Evolutionary conservation across 1,140 invertebrate genomes (phyloP), one percentile per base, ranked within the genome.

Genomic region (Neodiprion pinetum): DNA sequence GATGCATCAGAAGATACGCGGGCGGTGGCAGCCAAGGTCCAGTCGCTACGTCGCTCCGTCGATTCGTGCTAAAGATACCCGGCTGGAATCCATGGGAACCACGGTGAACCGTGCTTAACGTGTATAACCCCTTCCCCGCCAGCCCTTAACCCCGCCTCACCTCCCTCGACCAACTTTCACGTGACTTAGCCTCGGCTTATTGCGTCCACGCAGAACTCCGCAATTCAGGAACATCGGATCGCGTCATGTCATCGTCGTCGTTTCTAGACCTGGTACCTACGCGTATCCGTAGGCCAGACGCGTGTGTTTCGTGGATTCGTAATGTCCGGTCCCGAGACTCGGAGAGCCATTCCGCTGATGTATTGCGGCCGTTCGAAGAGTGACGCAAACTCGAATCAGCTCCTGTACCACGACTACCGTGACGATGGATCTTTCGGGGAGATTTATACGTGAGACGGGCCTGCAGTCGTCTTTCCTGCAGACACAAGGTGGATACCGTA

Each of bases 1-100:
- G 87, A 88, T 88, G 87, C 85, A 88, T 88, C 86, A 87, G 87
- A 77, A 88, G 87, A 88, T 88, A 88, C 86, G 86, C 85, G 82
- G 80, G 21, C 67, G 67, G 85, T 86, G 86, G 83, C 85, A 85
- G 83, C 82, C 80, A 82, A 78, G 77, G 77, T 77, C 74, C 68
- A 61, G 69, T 80, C 74, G 80, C 72, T 72, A 70, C 76, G 80
- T 80, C 72, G 75, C 67, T 80, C 83, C 83, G 84, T 88, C 87
- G 87, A 88, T 88, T 87, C 86, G 86, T 81, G 82, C 81, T 78
- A 82, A 85, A 88, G 87, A 88, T 88, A 88, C 80, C 83, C 82
- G 80, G 73, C 78, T 75, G 87, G 87, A 88, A 88, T 88, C 87
- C 87, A 88, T 88, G 87, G 87, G 87, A 88, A 88, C 87, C 86